Percentiles rank a stretch among this genome's conserved stretches.
Conservation (phyloP, 2,797 vertebrate genomes). For the Pristis pectinata region DNA sequence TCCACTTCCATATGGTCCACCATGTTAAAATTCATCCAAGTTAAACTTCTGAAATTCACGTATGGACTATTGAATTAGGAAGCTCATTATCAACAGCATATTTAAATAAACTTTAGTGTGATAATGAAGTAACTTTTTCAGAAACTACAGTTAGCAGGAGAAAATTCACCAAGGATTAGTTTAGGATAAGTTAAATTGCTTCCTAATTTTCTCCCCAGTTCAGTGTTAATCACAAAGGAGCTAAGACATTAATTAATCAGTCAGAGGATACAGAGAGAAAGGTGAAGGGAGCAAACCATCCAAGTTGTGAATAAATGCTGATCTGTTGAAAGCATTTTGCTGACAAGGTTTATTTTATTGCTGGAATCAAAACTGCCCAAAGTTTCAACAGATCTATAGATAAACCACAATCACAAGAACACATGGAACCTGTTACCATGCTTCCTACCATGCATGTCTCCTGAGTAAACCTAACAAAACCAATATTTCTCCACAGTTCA, state of each 20-base stretch:
- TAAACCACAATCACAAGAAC: neutral
- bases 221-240: conserved; percentile 27
- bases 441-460: neutral
- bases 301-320: neutral
- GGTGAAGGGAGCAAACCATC: conserved; percentile 1
- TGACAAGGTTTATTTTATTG: neutral
- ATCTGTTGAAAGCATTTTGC: conserved; percentile 14
- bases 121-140: neutral
- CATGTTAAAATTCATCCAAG: no score
- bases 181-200: conserved; percentile 26
- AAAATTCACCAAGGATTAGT: neutral
- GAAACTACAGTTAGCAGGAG: neutral
- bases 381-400: neutral
- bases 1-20: no score
- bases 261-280: neutral
- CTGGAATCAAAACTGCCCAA: neutral
- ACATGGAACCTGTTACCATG: neutral
- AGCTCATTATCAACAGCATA: neutral
- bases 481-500: neutral
- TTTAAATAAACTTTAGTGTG: neutral
- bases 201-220: neutral
- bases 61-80: neutral
- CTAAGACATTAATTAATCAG: conserved; percentile 18
- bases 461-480: conserved; percentile 8
- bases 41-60: neutral